These are phyloP conservation scores for Sclerurus mexicanus DNA, from an alignment of 2,113 vertebrate species.

Conservation along the genomic window DNA sequence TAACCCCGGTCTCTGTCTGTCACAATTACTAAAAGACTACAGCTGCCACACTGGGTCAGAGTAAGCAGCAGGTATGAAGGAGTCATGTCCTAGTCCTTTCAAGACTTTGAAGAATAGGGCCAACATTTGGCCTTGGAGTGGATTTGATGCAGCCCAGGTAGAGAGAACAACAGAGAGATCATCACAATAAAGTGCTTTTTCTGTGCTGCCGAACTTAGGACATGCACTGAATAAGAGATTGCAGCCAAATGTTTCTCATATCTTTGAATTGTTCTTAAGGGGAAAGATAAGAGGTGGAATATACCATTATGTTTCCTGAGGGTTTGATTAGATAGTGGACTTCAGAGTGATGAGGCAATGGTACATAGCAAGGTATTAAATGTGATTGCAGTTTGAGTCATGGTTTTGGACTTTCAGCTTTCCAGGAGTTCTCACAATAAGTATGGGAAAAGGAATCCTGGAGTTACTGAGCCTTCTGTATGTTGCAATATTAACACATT, in stretches of 20 bases:
- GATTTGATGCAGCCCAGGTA: not conserved
- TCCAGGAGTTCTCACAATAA: not conserved
- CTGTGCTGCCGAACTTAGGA: not conserved
- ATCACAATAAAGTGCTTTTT: not conserved
- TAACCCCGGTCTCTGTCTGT: not conserved
- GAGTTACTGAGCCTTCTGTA: not conserved
- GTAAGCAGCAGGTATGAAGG: not conserved
- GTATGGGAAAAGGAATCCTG: not conserved
- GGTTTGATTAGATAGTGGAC: not conserved
- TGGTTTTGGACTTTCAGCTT: not conserved
- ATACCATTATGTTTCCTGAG: not conserved
- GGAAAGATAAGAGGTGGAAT: not conserved
- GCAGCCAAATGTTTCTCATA: not conserved
- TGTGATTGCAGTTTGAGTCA: not conserved
- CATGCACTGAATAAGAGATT: not conserved
- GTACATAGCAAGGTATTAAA: not conserved
- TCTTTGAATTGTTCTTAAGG: not conserved
- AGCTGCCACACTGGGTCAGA: not conserved
- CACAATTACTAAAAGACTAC: not conserved
- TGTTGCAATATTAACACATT: not conserved
- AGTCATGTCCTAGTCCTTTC: not conserved
- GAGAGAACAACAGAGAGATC: not conserved
- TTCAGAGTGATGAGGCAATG: not conserved
- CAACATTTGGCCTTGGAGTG: not conserved
- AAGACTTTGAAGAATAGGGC: not conserved